Conservation (phyloP, 2,888 invertebrate genomes). For the Polyommatus iphigenia region DNA sequence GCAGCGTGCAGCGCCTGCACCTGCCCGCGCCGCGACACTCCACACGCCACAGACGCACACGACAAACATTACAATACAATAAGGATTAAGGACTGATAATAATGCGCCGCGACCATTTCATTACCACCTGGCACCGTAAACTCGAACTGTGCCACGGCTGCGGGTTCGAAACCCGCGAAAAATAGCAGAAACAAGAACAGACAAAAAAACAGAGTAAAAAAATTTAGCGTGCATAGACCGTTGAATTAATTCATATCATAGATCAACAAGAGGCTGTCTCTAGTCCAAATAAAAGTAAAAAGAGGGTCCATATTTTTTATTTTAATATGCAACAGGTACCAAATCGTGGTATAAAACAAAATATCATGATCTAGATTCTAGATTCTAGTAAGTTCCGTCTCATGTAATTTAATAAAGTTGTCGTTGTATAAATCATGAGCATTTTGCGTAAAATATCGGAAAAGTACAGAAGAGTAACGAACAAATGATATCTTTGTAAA, state of each 20-base stretch:
- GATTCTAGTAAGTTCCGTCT: background rate
- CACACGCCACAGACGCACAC: slow-evolving; percentile 35
- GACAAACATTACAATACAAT: background rate
- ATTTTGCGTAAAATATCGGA: background rate
- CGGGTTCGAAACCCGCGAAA: background rate
- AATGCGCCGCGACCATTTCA: background rate
- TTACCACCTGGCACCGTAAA: background rate
- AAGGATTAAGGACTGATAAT: background rate
- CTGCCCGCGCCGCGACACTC: slow-evolving; percentile 64
- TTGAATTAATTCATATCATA: no score
- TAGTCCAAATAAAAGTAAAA: background rate
- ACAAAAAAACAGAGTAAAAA: no score
- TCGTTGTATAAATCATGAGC: background rate
- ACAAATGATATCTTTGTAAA: no score
- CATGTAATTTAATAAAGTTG: background rate
- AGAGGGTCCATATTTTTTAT: background rate
- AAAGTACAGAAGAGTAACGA: background rate
- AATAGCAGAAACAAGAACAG: background rate
- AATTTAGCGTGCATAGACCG: no score
- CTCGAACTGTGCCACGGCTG: background rate
- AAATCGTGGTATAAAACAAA: background rate
- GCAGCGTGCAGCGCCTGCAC: slow-evolving; percentile 76
- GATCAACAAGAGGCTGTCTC: background rate
- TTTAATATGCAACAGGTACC: background rate
- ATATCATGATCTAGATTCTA: background rate